phyloP scores from a whole-genome alignment of 1,140 invertebrate species.

The Macrotrachela quadricornifera region DNA sequence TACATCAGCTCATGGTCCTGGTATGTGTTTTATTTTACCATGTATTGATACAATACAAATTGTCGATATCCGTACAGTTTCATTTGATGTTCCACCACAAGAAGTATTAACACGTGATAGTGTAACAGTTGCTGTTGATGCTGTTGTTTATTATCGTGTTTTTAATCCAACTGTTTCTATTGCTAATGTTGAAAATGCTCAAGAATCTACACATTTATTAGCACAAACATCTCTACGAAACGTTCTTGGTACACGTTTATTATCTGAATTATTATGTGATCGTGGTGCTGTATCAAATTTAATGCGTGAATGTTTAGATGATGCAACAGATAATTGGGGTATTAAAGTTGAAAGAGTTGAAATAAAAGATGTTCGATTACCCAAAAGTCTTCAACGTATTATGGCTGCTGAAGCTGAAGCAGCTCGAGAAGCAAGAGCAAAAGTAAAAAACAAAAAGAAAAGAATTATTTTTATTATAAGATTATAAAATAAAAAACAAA shows the following conservation, averaged over 20 bases:
- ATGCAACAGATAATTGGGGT: background rate
- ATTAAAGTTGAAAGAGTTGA: background rate
- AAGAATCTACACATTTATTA: background rate
- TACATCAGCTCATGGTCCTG: background rate
- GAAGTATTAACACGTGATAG: constrained; percentile 9
- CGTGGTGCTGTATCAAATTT: background rate
- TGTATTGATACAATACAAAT: background rate
- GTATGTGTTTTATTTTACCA: constrained; percentile 3
- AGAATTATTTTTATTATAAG: too few species aligned
- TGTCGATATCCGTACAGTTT: constrained; percentile 4
- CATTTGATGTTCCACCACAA: constrained; percentile 8
- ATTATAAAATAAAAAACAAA: too few species aligned
- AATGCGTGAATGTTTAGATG: background rate
- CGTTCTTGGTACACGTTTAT: constrained; percentile 1
- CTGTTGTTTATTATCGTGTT: constrained; percentile 5
- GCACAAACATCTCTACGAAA: constrained; percentile 7
- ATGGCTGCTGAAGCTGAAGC: constrained; percentile 25
- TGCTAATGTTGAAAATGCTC: constrained; percentile 4
- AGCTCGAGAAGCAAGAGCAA: constrained; percentile 18
- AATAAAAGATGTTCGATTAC: constrained; percentile 13
- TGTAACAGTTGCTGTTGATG: constrained; percentile 8
- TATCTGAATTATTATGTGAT: background rate
- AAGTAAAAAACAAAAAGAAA: too few species aligned
- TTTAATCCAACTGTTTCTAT: background rate
- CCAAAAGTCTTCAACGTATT: constrained; percentile 16